A percentile compares a stretch with the other conserved stretches of the same genome.
Evolutionary conservation across 2,888 invertebrate genomes (phyloP).

Genomic region (Phortica magna): DNA sequence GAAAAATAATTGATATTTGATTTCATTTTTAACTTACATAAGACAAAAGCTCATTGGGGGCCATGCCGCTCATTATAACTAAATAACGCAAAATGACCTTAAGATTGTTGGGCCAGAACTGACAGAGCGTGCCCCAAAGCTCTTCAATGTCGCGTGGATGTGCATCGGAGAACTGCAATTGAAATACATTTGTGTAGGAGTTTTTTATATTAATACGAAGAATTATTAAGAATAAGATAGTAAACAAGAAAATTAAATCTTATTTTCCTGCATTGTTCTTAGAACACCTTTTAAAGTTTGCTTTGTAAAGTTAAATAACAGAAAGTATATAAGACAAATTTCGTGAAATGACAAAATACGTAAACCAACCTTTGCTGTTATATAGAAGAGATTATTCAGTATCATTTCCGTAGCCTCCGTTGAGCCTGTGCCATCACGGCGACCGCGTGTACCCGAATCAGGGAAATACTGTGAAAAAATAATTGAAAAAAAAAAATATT

Average conservation of each 20-base stretch:
- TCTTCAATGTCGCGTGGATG: constrained; percentile 97
- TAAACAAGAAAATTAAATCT: not conserved
- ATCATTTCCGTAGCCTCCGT: constrained; percentile 99
- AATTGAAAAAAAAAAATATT: constrained; percentile 13
- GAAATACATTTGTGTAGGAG: not conserved
- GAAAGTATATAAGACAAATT: too few relatives aligned
- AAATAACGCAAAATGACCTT: constrained; percentile 97
- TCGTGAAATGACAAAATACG: not conserved
- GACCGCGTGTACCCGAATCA: constrained; percentile 83
- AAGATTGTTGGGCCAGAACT: constrained; percentile 98
- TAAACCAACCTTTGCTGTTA: constrained; percentile 91
- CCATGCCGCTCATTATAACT: constrained; percentile 97
- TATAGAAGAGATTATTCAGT: constrained; percentile 98
- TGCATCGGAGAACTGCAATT: constrained; percentile 91
- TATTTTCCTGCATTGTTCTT: not conserved
- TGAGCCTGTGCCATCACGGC: constrained; percentile 97
- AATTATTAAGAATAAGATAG: not conserved
- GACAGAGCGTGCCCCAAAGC: constrained; percentile 96
- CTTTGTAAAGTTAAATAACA: too few relatives aligned
- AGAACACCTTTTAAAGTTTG: too few relatives aligned
- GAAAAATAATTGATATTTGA: not conserved
- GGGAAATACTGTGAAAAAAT: constrained; percentile 80
- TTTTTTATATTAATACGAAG: not conserved
- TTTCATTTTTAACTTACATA: constrained; percentile 84
- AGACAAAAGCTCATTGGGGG: constrained; percentile 94